Percentiles rank a stretch among this genome's conserved stretches.
phyloP scores from a whole-genome alignment of 2,888 invertebrate genomes.

The Philereme vetulata region DNA sequence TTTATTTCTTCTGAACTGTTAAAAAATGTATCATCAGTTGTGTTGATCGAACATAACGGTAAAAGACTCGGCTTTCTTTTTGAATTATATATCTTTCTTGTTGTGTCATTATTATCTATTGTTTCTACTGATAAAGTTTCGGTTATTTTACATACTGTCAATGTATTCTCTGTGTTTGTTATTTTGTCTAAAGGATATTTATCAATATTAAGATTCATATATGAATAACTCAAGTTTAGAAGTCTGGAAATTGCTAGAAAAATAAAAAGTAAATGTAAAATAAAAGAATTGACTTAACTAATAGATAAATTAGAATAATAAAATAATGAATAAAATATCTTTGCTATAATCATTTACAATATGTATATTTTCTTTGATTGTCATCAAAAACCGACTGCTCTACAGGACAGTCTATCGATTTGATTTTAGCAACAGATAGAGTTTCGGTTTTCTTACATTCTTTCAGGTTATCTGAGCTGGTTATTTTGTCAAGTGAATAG shows the following conservation, averaged over 20 bases:
- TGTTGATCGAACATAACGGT: slow-evolving; percentile 58
- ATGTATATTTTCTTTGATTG: neutral
- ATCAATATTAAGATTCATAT: neutral
- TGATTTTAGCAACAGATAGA: no score
- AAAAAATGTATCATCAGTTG: slow-evolving; percentile 38
- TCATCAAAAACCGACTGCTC: no score
- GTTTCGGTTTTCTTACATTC: no score
- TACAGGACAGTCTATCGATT: no score
- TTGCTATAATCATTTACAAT: neutral
- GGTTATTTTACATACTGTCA: slow-evolving; percentile 17
- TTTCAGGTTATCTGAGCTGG: no score
- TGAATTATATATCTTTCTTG: slow-evolving; percentile 23
- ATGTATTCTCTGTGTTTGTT: slow-evolving; percentile 38
- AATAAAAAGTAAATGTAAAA: slow-evolving; percentile 5
- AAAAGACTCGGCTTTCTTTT: slow-evolving; percentile 50
- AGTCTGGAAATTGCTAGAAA: slow-evolving; percentile 12
- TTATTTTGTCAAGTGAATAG: no score
- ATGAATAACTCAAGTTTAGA: no score
- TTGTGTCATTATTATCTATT: slow-evolving; percentile 19
- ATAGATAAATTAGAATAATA: neutral
- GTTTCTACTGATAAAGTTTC: slow-evolving; percentile 28
- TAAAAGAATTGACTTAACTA: neutral
- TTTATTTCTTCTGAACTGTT: slow-evolving; percentile 11
- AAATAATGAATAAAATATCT: no score
- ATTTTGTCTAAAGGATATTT: slow-evolving; percentile 38